Percentiles rank a stretch among this genome's conserved stretches.
Conservation (phyloP, 2,888 invertebrate species). For the Caenorhabditis auriculariae region DNA sequence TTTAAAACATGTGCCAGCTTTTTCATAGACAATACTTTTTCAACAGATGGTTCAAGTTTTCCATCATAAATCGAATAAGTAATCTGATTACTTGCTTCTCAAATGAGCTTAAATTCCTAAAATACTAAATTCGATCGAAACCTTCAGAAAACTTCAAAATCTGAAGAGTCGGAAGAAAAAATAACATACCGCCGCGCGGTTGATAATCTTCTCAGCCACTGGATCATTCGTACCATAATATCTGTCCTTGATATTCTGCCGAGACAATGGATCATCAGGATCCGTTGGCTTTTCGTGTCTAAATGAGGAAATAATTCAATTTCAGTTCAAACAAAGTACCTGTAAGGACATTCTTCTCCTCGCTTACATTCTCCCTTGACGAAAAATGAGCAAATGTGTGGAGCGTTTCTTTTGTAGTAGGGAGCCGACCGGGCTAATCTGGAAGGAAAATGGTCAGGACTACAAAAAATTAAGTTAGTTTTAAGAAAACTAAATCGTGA, state of each 20-base stretch:
- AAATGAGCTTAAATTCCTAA: too few species aligned
- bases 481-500: too few species aligned
- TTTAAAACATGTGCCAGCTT: too few species aligned
- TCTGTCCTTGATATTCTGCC: slow-evolving; percentile 90
- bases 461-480: neutral
- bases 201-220: slow-evolving; percentile 88
- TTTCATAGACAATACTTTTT: too few species aligned
- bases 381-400: slow-evolving; percentile 96
- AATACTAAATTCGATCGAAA: neutral
- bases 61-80: too few species aligned
- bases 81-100: too few species aligned
- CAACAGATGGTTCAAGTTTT: too few species aligned
- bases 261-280: slow-evolving; percentile 91
- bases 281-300: slow-evolving; percentile 93
- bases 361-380: slow-evolving; percentile 95
- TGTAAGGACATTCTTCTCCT: slow-evolving; percentile 93
- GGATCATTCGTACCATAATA: slow-evolving; percentile 94
- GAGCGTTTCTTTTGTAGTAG: slow-evolving; percentile 89
- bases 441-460: neutral
- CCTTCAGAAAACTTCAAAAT: neutral
- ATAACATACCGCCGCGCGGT: slow-evolving; percentile 71
- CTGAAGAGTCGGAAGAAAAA: too few species aligned
- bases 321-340: slow-evolving; percentile 53
- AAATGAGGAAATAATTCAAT: slow-evolving; percentile 10
- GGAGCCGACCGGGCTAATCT: slow-evolving; percentile 83